Evolutionary conservation across 2,888 invertebrate species (phyloP), one percentile per base, ranked within the genome.

Genomic region (Camptogramma bilineatum): DNA sequence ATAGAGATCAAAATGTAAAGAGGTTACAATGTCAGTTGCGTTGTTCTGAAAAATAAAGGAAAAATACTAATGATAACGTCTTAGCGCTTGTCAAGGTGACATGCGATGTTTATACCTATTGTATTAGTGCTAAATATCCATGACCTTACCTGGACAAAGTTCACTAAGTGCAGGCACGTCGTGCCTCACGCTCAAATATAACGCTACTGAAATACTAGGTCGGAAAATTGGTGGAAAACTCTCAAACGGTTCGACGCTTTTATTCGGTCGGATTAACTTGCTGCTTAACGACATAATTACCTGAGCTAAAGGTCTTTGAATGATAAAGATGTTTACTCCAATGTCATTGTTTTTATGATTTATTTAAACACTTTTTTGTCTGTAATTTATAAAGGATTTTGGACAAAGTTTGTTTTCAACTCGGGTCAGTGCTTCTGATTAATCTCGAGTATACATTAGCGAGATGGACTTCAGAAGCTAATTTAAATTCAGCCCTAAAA

Each of bases 61-160:
- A n/a, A n/a, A n/a, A n/a, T n/a, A 50, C 54, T 53, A 69, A 75
- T 75, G 80, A 83, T 83, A 83, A 84, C 85, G 85, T 87, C 84
- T 85, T 85, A 85, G 75, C 83, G 82, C 80, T 84, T 88, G 86
- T 88, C 92, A 92, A 92, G 92, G 91, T 91, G 92, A 92, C 90
- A 90, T 79, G 85, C 84, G 86, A 87, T 88, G 90, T 87, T 90
- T 91, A 90, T 88, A 83, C 78, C 86, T 88, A 90, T 90, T 90
- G 88, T 91, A 83, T 87, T 85, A 85, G 88, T 84, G 88, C 88
- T 91, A 90, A 91, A 88, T 84, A 91, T 81, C 86, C 88, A 83
- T 91, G 91, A 93, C 92, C 92, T 92, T 89, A 91, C 77, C 73
- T 76, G 90, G 86, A 88, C 90, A 91, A 88, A 93, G 91, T 92